Base-by-base conservation (phyloP, 2,888 invertebrate species). In the Rhingia rostrata region DNA sequence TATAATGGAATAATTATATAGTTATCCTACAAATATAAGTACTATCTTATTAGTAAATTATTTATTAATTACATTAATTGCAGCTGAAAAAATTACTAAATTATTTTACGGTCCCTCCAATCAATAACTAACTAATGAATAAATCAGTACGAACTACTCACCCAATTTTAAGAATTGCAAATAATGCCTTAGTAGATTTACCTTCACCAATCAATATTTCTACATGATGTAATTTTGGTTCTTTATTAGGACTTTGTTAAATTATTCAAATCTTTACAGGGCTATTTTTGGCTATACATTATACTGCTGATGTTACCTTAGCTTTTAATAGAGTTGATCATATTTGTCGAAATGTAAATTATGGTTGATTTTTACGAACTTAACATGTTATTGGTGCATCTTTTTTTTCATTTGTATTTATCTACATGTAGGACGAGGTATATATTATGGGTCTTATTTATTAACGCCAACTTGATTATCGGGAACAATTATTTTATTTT, bases 221-320 rank as follows among this genome's bases (percentile, higher is more conserved):
- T 51, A 86, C 90, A 41, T 93, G 93, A 93, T 95, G 95, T 94
- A 95, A 95, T 91, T 94, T 95, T 92, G 95, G 94, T 5, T 95
- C 94, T 0, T 86, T 95, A 88, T 87, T 95, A 92, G 94, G 93
- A 53, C 80, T 94, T 90, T 94, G 93, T 88, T 91, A 94, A 93
- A 91, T 93, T 75, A 92, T 93, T 78, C 95, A 95, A 94, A 94
- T 95, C 91, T 83, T 94, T 73, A 94, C 94, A 33, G 95, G 95
- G 51, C 87, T 95, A 89, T n/a, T 91, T 94, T 95, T 92, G 95
- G 94, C 4, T 95, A 94, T 0, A 95, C 88, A n/a, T n/a, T 95
- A 95, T 88, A 93, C 93, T 14, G 92, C 94, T 7, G 93, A 94
- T 91, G 92, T 94, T 89, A 92, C 93, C 87, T 89, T n/a, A n/a